Conservation (phyloP, 2,113 vertebrate species). For the Burhinus oedicnemus region DNA sequence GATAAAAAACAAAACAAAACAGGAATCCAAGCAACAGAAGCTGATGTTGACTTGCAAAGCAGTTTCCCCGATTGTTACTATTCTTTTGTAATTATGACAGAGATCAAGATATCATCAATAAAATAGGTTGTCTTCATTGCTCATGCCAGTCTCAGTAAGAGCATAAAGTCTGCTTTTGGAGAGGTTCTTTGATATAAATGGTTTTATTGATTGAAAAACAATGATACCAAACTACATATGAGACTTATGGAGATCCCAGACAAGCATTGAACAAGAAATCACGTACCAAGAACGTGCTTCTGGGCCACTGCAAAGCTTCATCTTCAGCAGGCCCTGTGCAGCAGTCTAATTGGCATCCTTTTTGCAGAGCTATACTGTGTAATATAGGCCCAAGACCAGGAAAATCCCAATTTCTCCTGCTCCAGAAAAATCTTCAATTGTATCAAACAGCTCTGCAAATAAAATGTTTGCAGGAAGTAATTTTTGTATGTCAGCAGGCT, state of each 20-base stretch:
- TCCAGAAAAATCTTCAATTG: neutral
- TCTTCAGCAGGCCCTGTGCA: neutral
- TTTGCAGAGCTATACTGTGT: neutral
- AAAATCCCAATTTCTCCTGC: neutral
- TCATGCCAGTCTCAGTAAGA: neutral
- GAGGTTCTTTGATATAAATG: neutral
- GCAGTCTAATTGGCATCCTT: neutral
- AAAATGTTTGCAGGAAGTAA: neutral
- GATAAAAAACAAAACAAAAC: neutral
- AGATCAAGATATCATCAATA: neutral
- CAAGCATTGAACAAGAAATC: slow-evolving; percentile 6
- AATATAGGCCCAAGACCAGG: neutral
- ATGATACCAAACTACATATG: neutral
- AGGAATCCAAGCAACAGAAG: neutral
- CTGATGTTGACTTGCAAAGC: neutral
- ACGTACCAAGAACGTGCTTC: neutral
- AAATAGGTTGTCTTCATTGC: neutral
- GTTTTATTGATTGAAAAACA: slow-evolving; percentile 18
- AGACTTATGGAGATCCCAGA: neutral
- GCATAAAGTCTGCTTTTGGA: neutral
- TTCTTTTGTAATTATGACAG: neutral
- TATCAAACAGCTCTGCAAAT: neutral
- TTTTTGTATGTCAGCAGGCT: neutral
- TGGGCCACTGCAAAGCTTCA: neutral
- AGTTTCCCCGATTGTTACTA: neutral